These are phyloP conservation scores for Helleia helle DNA, from an alignment of 2,888 invertebrate species.

Conservation along the genomic window DNA sequence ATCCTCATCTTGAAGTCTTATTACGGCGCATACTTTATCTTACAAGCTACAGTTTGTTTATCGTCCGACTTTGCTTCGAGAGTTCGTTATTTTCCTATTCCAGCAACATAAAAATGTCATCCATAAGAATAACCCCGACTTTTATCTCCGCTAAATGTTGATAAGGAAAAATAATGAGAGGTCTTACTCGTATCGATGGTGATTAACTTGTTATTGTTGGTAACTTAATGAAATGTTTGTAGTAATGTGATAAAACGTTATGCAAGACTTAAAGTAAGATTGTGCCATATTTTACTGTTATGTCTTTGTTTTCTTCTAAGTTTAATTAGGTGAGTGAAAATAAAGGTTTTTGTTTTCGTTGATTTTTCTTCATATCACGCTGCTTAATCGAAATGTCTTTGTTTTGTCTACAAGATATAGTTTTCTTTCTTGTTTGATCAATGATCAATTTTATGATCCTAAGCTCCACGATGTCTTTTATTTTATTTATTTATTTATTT, in stretches of 20 bases:
- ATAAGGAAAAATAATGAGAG: constrained; percentile 65
- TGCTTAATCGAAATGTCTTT: no score
- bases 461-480: no score
- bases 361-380: no score
- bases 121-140: constrained; percentile 52
- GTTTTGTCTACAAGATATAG: no score
- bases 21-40: constrained; percentile 51
- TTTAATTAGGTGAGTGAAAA: background rate
- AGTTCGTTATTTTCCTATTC: constrained; percentile 69
- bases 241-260: no score
- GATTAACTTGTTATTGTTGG: constrained; percentile 51
- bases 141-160: constrained; percentile 58
- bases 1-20: constrained; percentile 33
- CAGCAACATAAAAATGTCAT: constrained; percentile 67
- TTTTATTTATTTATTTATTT: no score
- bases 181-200: constrained; percentile 50
- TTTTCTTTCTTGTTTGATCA: no score
- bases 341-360: background rate
- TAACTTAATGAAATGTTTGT: constrained; percentile 23
- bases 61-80: constrained; percentile 62
- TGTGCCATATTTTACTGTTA: constrained; percentile 2
- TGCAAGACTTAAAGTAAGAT: background rate
- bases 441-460: no score
- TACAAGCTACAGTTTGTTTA: constrained; percentile 58
- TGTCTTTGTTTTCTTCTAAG: constrained; percentile 1